Evolutionary conservation across 2,888 invertebrate species (phyloP).

Genomic region (Perithous albicinctus): DNA sequence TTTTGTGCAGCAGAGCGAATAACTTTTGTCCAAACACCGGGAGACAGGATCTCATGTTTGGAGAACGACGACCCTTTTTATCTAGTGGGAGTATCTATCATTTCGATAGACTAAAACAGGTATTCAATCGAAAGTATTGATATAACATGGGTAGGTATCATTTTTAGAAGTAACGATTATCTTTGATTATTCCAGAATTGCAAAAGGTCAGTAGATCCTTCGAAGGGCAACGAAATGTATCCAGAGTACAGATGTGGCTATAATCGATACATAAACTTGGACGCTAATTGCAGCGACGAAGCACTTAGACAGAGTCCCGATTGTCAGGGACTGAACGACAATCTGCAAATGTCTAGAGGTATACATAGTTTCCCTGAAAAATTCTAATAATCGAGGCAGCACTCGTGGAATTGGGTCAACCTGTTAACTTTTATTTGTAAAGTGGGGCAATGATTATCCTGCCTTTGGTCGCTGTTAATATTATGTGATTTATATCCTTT

Average conservation of each 20-base stretch:
- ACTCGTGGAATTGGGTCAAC: conserved; percentile 10
- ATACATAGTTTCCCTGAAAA: conserved; percentile 24
- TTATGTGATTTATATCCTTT: not conserved
- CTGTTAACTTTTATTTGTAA: not conserved
- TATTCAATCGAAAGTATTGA: not conserved
- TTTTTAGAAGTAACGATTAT: not conserved
- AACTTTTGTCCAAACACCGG: conserved; percentile 19
- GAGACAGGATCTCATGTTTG: not conserved
- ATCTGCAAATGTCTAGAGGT: conserved; percentile 66
- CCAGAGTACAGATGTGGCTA: conserved; percentile 52
- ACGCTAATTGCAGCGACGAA: conserved; percentile 64
- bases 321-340: conserved; percentile 56
- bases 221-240: conserved; percentile 41
- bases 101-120: conserved; percentile 7
- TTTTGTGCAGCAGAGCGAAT: not conserved
- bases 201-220: not conserved
- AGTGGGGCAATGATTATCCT: not conserved
- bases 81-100: conserved; percentile 1
- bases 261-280: conserved; percentile 67
- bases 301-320: conserved; percentile 40
- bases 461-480: not conserved
- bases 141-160: not conserved
- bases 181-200: conserved; percentile 43
- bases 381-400: conserved; percentile 7
- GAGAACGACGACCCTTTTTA: not conserved